phyloP scores from a whole-genome alignment of 2,888 invertebrate species.

The Drosophila paramelanica region DNA sequence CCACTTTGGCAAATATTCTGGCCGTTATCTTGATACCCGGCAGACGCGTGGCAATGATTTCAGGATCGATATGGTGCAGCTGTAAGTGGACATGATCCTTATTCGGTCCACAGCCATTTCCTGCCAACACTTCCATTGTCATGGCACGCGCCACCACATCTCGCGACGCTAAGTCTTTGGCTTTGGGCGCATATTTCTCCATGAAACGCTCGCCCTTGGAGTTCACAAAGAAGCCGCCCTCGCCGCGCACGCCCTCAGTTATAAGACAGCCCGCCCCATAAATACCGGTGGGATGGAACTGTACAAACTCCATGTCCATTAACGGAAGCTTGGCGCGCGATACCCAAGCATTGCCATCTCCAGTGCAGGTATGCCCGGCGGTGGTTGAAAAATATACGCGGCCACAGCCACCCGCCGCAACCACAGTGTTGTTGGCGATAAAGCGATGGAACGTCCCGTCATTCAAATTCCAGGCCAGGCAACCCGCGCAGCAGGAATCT shows the following conservation, averaged over 20 bases:
- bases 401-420: conserved; percentile 95
- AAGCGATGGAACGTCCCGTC: conserved; percentile 96
- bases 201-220: conserved; percentile 99
- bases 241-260: conserved; percentile 98
- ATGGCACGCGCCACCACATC: conserved; percentile 99
- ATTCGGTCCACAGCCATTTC: conserved; percentile 97
- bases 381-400: conserved; percentile 99
- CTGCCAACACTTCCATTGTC: conserved; percentile 98
- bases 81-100: conserved; percentile 98
- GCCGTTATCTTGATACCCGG: conserved; percentile 99
- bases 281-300: conserved; percentile 99
- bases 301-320: conserved; percentile 99
- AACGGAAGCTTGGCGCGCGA: conserved; percentile 95
- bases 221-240: conserved; percentile 98
- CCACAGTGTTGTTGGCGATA: conserved; percentile 87
- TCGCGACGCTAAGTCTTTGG: conserved; percentile 98
- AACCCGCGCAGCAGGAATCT: conserved; percentile 94
- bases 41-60: conserved; percentile 91
- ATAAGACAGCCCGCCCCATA: conserved; percentile 99
- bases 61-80: conserved; percentile 96
- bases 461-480: conserved; percentile 96
- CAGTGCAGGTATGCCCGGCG: conserved; percentile 98
- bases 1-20: conserved; percentile 99
- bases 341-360: conserved; percentile 98
- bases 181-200: conserved; percentile 98